Evolutionary conservation across 2,113 vertebrate genomes (phyloP).

Genomic region (Sinocyclocheilus anophthalmus): DNA sequence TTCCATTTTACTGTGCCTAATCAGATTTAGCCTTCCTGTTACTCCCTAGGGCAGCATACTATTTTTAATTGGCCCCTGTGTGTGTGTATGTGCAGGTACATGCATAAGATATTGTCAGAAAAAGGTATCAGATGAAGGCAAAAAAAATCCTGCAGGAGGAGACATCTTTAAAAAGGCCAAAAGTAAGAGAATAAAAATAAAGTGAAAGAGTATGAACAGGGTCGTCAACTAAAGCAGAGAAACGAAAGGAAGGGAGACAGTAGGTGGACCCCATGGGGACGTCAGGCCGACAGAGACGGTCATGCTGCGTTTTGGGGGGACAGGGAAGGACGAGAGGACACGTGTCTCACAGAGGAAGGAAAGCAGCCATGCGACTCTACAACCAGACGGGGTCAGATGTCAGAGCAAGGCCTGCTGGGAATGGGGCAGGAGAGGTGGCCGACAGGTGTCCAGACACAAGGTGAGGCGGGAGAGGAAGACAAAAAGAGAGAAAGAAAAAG

Average conservation of each 20-base stretch:
- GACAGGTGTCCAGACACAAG: slow-evolving; percentile 42
- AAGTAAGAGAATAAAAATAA: background rate
- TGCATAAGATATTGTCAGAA: background rate
- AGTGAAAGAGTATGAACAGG: background rate
- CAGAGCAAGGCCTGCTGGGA: slow-evolving; percentile 48
- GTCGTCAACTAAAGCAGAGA: background rate
- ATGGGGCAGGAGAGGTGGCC: slow-evolving; percentile 19
- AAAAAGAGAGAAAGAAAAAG: slow-evolving; percentile 20
- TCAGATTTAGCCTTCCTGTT: slow-evolving; percentile 64
- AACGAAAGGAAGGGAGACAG: background rate
- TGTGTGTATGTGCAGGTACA: background rate
- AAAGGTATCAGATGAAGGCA: background rate
- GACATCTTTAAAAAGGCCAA: background rate
- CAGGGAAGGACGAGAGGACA: slow-evolving; percentile 53
- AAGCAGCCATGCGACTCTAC: slow-evolving; percentile 46
- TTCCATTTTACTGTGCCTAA: slow-evolving; percentile 36
- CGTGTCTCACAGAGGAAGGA: slow-evolving; percentile 47
- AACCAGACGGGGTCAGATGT: slow-evolving; percentile 55
- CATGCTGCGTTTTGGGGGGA: slow-evolving; percentile 35
- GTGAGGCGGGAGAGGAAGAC: background rate
- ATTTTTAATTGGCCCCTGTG: slow-evolving; percentile 58
- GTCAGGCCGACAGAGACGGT: slow-evolving; percentile 44
- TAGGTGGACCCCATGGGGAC: slow-evolving; percentile 30
- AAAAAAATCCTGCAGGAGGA: background rate
- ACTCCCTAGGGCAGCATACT: slow-evolving; percentile 55